phyloP scores from a whole-genome alignment of 1,140 invertebrate species.

The Drosophila kurseongensis region DNA sequence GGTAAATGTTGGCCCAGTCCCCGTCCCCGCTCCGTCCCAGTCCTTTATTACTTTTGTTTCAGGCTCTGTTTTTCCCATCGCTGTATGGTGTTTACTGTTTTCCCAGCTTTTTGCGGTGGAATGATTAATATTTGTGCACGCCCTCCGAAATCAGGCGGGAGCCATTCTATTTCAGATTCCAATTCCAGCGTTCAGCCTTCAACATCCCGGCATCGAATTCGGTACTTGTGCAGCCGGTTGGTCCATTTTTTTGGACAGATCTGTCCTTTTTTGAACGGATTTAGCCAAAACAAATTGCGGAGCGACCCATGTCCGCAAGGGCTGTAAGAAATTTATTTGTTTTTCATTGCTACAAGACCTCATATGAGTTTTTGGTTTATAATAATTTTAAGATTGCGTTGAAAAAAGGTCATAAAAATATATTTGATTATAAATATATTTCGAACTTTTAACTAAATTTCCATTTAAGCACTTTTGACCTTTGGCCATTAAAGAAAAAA shows the following conservation, averaged over 20 bases:
- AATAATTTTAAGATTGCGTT: no score
- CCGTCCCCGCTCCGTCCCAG: background rate
- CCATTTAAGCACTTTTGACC: no score
- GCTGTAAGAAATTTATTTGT: background rate
- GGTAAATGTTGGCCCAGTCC: constrained; percentile 35
- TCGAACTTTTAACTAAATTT: no score
- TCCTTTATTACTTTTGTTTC: constrained; percentile 2
- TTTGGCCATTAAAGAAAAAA: no score
- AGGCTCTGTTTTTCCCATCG: constrained; percentile 1
- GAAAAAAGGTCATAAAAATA: no score
- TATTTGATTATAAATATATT: no score
- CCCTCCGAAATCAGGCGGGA: constrained; percentile 20
- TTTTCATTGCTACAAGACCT: no score
- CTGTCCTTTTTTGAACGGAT: background rate
- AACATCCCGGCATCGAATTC: background rate
- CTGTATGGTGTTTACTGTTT: constrained; percentile 26
- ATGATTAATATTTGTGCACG: constrained; percentile 57
- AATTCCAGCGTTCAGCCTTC: constrained; percentile 2
- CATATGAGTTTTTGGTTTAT: no score
- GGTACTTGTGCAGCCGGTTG: background rate
- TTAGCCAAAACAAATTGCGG: background rate
- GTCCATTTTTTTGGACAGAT: background rate
- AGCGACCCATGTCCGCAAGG: background rate
- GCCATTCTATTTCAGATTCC: constrained; percentile 40
- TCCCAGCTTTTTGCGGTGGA: constrained; percentile 36